These are phyloP conservation scores for Cryptophagus acutangulus DNA, from an alignment of 2,888 invertebrate species.

Conservation along the genomic window DNA sequence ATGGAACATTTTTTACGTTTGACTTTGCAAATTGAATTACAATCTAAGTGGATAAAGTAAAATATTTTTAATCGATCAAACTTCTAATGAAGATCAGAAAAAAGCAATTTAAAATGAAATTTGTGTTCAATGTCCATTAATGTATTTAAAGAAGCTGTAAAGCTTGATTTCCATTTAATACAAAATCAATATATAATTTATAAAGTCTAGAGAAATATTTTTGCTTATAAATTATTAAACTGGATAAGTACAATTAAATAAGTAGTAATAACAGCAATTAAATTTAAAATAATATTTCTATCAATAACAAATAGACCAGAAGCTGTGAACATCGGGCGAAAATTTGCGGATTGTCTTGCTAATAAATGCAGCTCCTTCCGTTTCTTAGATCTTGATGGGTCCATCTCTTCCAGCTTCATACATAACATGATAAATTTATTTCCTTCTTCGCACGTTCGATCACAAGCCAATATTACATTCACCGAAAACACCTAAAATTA, in stretches of 20 bases:
- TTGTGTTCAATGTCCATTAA: too few relatives aligned
- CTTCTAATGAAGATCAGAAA: too few relatives aligned
- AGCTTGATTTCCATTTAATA: too few relatives aligned
- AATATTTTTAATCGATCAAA: too few relatives aligned
- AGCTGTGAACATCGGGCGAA: background rate
- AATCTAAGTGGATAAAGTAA: too few relatives aligned
- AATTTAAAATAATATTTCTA: background rate
- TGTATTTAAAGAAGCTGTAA: too few relatives aligned
- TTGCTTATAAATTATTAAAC: background rate
- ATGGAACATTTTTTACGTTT: too few relatives aligned
- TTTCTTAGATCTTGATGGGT: background rate
- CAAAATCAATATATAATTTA: too few relatives aligned
- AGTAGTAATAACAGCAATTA: background rate
- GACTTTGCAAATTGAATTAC: too few relatives aligned
- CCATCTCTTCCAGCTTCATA: background rate
- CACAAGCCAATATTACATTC: background rate
- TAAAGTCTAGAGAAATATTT: too few relatives aligned
- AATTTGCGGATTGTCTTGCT: background rate
- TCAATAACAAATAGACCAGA: conserved; percentile 7
- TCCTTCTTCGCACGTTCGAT: background rate
- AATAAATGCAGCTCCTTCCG: background rate
- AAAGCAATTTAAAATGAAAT: too few relatives aligned
- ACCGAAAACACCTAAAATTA: background rate
- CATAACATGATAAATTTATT: background rate
- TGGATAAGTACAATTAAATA: conserved; percentile 3